Evolutionary conservation across 2,797 vertebrate genomes (phyloP).

Genomic region (Pagetopsis macropterus): DNA sequence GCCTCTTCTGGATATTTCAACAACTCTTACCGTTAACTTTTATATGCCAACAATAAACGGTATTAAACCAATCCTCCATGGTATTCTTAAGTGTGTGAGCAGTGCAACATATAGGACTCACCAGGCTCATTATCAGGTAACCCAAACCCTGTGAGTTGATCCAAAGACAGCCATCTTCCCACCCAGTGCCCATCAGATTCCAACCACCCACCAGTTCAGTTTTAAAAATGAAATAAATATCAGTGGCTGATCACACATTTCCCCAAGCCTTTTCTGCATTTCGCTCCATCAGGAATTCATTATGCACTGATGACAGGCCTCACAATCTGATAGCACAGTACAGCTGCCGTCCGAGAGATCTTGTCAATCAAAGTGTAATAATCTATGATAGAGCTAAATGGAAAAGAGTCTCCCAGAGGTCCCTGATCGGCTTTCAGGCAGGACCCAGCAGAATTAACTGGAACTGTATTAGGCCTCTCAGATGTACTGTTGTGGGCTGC

Average conservation of each 20-base stretch:
- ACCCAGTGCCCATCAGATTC: neutral
- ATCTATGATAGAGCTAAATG: slow-evolving; percentile 6
- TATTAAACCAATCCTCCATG: too few species aligned
- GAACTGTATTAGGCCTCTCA: neutral
- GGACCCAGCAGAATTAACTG: neutral
- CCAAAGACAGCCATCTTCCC: slow-evolving; percentile 25
- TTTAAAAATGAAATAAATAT: slow-evolving; percentile 27
- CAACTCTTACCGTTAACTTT: neutral
- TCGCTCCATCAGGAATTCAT: slow-evolving; percentile 7
- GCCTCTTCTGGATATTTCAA: neutral
- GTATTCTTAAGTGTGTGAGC: neutral
- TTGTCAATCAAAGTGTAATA: slow-evolving; percentile 32
- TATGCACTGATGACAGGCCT: slow-evolving; percentile 7
- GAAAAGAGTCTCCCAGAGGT: neutral
- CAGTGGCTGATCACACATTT: neutral
- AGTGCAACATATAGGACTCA: slow-evolving; percentile 4
- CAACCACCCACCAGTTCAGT: slow-evolving; percentile 22
- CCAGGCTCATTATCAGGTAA: slow-evolving; percentile 36
- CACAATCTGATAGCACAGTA: slow-evolving; percentile 1
- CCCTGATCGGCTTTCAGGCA: neutral
- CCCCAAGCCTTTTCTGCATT: neutral
- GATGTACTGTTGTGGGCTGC: neutral
- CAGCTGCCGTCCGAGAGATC: slow-evolving; percentile 10
- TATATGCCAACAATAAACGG: neutral
- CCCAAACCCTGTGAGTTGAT: slow-evolving; percentile 33